phyloP scores from a whole-genome alignment of 2,888 invertebrate species.

The Apotomis turbidana region DNA sequence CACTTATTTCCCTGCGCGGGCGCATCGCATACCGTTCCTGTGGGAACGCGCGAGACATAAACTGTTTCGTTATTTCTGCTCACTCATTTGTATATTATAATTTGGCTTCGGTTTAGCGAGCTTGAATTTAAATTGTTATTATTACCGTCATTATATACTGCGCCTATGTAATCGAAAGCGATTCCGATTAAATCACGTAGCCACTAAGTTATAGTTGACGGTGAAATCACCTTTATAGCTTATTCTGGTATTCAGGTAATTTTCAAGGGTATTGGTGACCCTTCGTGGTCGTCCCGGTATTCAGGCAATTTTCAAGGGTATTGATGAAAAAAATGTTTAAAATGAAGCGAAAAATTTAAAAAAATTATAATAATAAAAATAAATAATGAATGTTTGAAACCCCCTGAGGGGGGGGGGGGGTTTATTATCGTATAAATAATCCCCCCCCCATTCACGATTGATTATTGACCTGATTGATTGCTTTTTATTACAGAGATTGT shows the following conservation, averaged over 20 bases:
- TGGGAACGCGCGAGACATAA: slow-evolving; percentile 82
- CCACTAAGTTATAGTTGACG: slow-evolving; percentile 30
- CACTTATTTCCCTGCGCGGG: slow-evolving; percentile 52
- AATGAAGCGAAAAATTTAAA: too few relatives aligned
- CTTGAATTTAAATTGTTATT: slow-evolving; percentile 66
- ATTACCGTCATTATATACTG: slow-evolving; percentile 59
- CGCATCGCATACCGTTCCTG: slow-evolving; percentile 80
- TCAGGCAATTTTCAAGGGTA: not conserved
- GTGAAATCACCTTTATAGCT: slow-evolving; percentile 24
- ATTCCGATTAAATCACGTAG: slow-evolving; percentile 43
- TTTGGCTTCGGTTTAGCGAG: slow-evolving; percentile 66
- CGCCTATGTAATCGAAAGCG: slow-evolving; percentile 46
- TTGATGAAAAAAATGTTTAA: too few relatives aligned
- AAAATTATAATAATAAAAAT: too few relatives aligned
- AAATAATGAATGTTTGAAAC: too few relatives aligned
- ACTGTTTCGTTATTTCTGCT: slow-evolving; percentile 83
- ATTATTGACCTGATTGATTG: too few relatives aligned
- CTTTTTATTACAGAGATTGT: too few relatives aligned
- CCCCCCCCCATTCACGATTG: too few relatives aligned
- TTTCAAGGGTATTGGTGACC: slow-evolving; percentile 22
- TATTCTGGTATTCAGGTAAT: not conserved
- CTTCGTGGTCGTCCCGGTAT: not conserved
- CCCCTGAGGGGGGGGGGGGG: too few relatives aligned
- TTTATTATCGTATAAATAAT: too few relatives aligned
- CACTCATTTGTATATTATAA: slow-evolving; percentile 83